These are phyloP conservation scores for Trididemnum nubilum DNA, from an alignment of 23 tunicate species.

Conservation along the genomic window DNA sequence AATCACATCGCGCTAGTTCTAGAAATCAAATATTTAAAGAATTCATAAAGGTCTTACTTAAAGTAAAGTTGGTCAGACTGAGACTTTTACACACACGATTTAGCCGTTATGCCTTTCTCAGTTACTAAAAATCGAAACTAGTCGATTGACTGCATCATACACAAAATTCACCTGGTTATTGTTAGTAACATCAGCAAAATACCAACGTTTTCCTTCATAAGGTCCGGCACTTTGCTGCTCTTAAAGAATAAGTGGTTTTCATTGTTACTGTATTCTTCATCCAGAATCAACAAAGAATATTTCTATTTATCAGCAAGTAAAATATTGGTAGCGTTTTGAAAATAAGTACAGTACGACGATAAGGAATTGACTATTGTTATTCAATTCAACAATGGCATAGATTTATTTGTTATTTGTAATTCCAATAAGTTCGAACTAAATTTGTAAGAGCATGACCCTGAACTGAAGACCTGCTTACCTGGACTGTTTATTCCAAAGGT, in stretches of 20 bases:
- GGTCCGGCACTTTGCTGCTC: constrained; percentile 8
- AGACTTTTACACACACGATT: neutral
- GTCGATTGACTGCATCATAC: neutral
- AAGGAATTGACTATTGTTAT: neutral
- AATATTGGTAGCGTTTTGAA: neutral
- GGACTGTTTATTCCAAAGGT: constrained; percentile 28
- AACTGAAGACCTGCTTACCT: neutral
- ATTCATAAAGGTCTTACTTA: neutral
- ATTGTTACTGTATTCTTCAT: neutral
- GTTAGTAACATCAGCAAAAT: neutral
- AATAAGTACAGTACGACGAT: neutral
- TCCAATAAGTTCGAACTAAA: neutral
- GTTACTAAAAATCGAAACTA: neutral
- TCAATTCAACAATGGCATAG: neutral
- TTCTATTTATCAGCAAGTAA: neutral
- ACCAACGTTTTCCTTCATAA: neutral
- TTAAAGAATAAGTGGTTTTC: neutral
- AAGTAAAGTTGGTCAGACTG: neutral
- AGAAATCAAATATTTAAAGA: neutral
- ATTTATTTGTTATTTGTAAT: neutral
- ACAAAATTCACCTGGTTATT: neutral
- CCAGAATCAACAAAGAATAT: no score
- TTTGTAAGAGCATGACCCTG: neutral
- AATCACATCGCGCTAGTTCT: neutral
- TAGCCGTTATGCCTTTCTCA: constrained; percentile 2